These are phyloP conservation scores for Oreotrochilus melanogaster DNA, from an alignment of 2,113 vertebrate species.

Conservation along the genomic window DNA sequence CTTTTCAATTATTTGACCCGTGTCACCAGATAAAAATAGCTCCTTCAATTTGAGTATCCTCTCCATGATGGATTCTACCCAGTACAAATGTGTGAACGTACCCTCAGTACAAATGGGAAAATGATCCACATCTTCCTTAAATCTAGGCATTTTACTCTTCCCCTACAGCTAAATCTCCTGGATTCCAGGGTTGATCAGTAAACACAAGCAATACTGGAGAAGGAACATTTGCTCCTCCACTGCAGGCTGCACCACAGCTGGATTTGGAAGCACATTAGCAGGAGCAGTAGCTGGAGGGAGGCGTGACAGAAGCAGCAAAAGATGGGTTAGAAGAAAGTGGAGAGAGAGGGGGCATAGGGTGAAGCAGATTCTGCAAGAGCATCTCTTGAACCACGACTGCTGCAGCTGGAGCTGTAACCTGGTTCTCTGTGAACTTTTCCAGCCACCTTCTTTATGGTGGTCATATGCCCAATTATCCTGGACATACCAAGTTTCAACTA, in stretches of 20 bases:
- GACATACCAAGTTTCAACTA: background rate
- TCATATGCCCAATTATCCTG: background rate
- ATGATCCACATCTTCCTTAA: fast-evolving
- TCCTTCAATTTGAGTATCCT: background rate
- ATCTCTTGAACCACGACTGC: background rate
- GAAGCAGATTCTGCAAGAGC: background rate
- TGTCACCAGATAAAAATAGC: background rate
- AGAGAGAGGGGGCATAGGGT: too few species aligned
- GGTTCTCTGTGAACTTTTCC: background rate
- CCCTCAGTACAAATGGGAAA: background rate
- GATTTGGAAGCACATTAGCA: background rate
- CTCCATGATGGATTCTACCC: background rate
- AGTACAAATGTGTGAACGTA: background rate
- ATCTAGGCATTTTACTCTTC: background rate
- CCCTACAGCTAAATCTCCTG: background rate
- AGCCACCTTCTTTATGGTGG: background rate
- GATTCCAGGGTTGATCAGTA: background rate
- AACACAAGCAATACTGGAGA: background rate
- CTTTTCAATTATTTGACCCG: background rate
- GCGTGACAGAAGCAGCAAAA: background rate
- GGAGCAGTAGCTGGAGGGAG: background rate
- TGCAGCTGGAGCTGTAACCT: fast-evolving
- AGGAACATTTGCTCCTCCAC: fast-evolving
- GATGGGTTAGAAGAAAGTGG: background rate
- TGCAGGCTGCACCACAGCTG: background rate